phyloP scores from a whole-genome alignment of 2,113 vertebrate species.

The Poeciliopsis turrubarensis region DNA sequence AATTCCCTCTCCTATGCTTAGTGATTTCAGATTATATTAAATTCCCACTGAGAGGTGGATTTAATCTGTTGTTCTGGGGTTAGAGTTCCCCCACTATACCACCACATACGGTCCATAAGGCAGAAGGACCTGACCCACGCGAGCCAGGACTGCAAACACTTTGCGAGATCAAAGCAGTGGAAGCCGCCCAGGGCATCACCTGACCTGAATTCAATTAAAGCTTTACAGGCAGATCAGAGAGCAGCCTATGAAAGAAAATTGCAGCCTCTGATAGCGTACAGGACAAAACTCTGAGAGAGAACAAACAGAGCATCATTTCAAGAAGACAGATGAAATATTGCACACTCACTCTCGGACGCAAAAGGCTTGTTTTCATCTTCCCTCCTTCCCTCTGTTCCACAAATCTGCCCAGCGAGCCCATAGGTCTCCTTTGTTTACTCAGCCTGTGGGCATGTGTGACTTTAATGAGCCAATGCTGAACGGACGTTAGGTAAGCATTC shows the following conservation, averaged over 20 bases:
- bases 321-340: conserved; percentile 46
- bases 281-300: conserved; percentile 41
- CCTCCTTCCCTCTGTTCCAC: neutral
- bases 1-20: neutral
- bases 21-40: conserved; percentile 5
- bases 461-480: conserved; percentile 72
- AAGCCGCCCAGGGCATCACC: conserved; percentile 69
- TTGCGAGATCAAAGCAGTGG: conserved; percentile 73
- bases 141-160: conserved; percentile 65
- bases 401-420: conserved; percentile 35
- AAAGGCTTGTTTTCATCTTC: conserved; percentile 22
- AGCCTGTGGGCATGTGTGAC: conserved; percentile 73
- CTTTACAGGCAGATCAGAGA: conserved; percentile 75
- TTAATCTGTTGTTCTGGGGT: conserved; percentile 9
- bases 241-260: conserved; percentile 11
- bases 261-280: conserved; percentile 33
- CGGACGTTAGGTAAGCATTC: conserved; percentile 68
- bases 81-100: conserved; percentile 14
- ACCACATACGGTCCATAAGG: conserved; percentile 38
- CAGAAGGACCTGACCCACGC: conserved; percentile 44
- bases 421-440: conserved; percentile 67
- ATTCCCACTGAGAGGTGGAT: neutral
- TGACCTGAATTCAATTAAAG: conserved; percentile 82
- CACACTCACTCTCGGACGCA: conserved; percentile 36
- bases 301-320: conserved; percentile 16